Evolutionary conservation across 2,797 vertebrate genomes (phyloP).

Genomic region (Neosalanx taihuensis): DNA sequence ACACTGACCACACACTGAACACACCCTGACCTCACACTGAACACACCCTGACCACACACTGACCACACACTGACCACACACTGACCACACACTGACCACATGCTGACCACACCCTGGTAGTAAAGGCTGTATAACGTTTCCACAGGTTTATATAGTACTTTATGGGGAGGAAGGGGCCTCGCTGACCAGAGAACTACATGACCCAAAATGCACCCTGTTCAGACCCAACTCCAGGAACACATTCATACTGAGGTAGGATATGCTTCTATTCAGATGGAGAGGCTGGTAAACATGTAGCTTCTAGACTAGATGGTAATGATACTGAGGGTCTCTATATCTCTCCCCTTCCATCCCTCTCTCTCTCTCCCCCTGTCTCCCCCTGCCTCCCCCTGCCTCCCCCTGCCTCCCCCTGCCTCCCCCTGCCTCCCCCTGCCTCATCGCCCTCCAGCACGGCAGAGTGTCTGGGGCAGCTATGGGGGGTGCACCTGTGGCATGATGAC

Average conservation of each 20-base stretch:
- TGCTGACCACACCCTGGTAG: not conserved
- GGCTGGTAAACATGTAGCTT: not conserved
- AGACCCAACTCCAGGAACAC: conserved; percentile 76
- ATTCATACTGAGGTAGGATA: conserved; percentile 79
- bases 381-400: not conserved
- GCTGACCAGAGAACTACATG: conserved; percentile 75
- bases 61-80: no score
- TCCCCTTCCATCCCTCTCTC: not conserved
- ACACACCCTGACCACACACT: no score
- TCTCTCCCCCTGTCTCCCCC: not conserved
- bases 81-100: no score
- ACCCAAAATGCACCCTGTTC: conserved; percentile 72
- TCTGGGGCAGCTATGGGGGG: conserved; percentile 72
- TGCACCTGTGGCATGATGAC: conserved; percentile 82
- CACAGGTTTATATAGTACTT: conserved; percentile 77
- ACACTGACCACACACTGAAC: no score
- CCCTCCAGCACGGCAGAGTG: conserved; percentile 62
- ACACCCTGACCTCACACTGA: no score
- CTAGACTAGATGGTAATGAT: not conserved
- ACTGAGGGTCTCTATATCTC: not conserved
- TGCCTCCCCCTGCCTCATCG: not conserved
- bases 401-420: no score
- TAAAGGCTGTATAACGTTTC: conserved; percentile 10
- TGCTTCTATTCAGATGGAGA: no score
- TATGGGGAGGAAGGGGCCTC: conserved; percentile 74